These are phyloP conservation scores for Daphoenositta chrysoptera DNA, from an alignment of 2,113 vertebrate genomes.

Conservation along the genomic window DNA sequence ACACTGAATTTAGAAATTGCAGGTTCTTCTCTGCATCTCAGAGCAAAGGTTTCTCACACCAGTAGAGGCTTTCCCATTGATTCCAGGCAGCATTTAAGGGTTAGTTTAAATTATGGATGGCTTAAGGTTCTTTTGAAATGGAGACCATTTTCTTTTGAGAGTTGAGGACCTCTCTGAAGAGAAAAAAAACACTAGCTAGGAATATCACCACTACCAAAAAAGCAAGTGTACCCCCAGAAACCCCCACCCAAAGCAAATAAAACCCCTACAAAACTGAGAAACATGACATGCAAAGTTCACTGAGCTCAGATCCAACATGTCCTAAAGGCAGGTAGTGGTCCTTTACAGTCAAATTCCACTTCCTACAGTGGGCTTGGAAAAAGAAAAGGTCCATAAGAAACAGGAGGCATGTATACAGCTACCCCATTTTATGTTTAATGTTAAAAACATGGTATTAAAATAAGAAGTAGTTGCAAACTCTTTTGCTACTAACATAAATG, in stretches of 20 bases:
- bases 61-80: not conserved
- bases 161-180: not conserved
- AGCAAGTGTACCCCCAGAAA: not conserved
- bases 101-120: not conserved
- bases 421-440: not conserved
- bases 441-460: not conserved
- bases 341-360: not conserved
- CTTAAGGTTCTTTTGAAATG: not conserved
- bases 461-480: not conserved
- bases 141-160: not conserved
- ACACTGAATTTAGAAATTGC: fast-evolving
- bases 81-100: not conserved
- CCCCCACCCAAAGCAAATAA: not conserved
- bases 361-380: not conserved
- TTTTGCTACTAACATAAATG: not conserved
- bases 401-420: not conserved
- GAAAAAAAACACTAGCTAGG: not conserved
- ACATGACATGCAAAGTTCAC: not conserved
- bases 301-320: not conserved
- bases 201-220: not conserved
- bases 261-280: not conserved
- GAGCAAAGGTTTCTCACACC: not conserved
- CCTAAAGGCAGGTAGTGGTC: not conserved
- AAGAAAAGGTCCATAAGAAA: not conserved
- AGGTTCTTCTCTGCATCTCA: not conserved